These are phyloP conservation scores for Drosophila quinaria DNA, from an alignment of 2,888 invertebrate species.

Conservation along the genomic window DNA sequence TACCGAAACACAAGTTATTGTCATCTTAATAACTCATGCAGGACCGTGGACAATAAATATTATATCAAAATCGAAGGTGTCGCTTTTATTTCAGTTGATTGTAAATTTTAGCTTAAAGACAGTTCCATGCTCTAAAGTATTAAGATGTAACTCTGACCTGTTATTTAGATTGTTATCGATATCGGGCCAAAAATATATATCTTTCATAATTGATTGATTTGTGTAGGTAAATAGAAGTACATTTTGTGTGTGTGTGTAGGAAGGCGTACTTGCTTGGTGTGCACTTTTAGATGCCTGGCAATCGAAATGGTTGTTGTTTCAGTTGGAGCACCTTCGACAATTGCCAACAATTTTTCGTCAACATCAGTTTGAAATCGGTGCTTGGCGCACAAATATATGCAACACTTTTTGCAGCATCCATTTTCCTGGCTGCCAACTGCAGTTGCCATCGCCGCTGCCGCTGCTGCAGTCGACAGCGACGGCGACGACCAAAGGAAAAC, in stretches of 20 bases:
- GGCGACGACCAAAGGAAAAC: conserved; percentile 52
- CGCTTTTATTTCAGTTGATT: too few relatives aligned
- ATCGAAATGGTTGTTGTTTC: conserved; percentile 39
- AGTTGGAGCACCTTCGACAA: conserved; percentile 48
- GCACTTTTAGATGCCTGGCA: conserved; percentile 21
- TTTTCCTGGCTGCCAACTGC: conserved; percentile 40
- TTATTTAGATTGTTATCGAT: too few relatives aligned
- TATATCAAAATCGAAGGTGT: too few relatives aligned
- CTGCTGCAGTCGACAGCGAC: conserved; percentile 14
- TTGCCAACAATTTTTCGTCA: conserved; percentile 39
- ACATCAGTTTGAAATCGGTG: conserved; percentile 10
- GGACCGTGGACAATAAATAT: too few relatives aligned
- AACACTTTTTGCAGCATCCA: conserved; percentile 22
- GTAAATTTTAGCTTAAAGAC: too few relatives aligned
- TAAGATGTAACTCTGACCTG: too few relatives aligned
- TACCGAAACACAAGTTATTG: conserved; percentile 1
- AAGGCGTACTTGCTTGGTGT: not conserved
- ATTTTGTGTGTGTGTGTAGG: not conserved
- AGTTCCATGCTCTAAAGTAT: too few relatives aligned
- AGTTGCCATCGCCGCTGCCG: conserved; percentile 8
- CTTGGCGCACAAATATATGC: conserved; percentile 37
- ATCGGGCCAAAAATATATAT: not conserved
- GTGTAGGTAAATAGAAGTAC: not conserved
- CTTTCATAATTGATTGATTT: conserved; percentile 11
- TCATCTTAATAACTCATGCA: not conserved